A percentile compares a stretch with the other conserved stretches of the same genome.
phyloP scores from a whole-genome alignment of 2,797 vertebrate genomes.

The Octomys mimax region DNA sequence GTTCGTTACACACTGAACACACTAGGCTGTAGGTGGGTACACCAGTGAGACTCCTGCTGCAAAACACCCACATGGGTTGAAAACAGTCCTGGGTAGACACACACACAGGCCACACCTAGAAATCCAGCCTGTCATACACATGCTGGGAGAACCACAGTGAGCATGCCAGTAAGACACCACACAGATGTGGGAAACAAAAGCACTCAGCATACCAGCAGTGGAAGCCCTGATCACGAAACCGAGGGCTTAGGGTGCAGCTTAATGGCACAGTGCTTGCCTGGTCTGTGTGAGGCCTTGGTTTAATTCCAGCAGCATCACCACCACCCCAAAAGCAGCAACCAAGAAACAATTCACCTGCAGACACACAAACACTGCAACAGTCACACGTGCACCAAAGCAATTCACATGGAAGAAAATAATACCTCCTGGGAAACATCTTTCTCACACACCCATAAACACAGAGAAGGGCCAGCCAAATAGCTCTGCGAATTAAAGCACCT shows the following conservation, averaged over 20 bases:
- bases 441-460: neutral
- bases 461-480: no score
- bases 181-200: neutral
- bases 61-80: neutral
- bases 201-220: neutral
- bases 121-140: neutral
- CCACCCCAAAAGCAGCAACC: neutral
- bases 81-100: neutral
- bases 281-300: neutral
- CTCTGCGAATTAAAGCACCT: no score
- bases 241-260: neutral
- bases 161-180: neutral
- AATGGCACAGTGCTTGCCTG: neutral
- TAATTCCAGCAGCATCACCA: neutral
- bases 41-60: slow-evolving; percentile 23
- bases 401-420: neutral
- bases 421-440: neutral
- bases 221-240: neutral
- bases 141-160: neutral
- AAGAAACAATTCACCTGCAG: neutral
- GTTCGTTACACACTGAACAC: neutral
- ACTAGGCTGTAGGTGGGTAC: neutral
- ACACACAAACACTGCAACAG: neutral
- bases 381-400: neutral
- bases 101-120: neutral